Evolutionary conservation across 2,113 vertebrate species (phyloP).

Genomic region (Crotophaga sulcirostris): DNA sequence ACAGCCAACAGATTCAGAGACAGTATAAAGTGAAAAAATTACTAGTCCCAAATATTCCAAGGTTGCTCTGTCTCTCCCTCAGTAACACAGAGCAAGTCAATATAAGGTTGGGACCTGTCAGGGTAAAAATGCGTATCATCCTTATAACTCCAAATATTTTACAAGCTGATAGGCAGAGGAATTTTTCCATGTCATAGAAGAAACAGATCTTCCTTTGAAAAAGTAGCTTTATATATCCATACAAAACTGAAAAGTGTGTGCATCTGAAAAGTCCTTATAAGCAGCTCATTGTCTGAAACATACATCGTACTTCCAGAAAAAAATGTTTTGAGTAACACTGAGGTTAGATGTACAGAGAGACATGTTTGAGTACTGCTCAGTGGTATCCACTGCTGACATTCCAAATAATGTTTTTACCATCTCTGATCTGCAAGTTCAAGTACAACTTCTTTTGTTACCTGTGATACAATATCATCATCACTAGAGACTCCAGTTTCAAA

Average conservation of each 20-base stretch:
- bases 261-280: background rate
- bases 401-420: background rate
- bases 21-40: background rate
- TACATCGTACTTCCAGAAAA: background rate
- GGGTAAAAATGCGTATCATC: background rate
- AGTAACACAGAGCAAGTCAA: background rate
- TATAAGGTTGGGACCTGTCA: background rate
- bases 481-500: background rate
- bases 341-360: background rate
- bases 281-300: background rate
- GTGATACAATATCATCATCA: background rate
- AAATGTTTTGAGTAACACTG: background rate
- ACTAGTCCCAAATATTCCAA: background rate
- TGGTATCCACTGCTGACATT: background rate
- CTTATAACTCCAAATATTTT: background rate
- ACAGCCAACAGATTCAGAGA: background rate
- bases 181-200: background rate
- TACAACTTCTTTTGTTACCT: background rate
- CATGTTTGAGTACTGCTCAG: background rate
- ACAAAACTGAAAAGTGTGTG: background rate
- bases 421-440: background rate
- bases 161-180: background rate
- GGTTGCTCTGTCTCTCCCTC: background rate
- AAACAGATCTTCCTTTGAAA: background rate
- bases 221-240: accelerated